Base-by-base conservation (phyloP, 2,113 vertebrate species). In the Psilopsiagon aymara region DNA sequence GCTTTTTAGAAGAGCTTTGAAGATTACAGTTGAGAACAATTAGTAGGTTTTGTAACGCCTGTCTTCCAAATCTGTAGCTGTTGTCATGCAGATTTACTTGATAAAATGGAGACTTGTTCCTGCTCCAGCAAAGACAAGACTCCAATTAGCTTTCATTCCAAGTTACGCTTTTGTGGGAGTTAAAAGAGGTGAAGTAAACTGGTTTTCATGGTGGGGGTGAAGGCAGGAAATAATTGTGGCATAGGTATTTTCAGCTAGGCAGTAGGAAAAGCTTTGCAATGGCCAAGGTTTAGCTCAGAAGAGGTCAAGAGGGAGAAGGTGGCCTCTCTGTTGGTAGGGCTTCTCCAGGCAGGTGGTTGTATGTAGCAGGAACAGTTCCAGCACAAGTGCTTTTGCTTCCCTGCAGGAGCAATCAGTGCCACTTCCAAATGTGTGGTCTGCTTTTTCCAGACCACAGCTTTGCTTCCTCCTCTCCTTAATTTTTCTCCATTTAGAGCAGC, bases 1-100 rank as follows among this genome's bases (percentile, higher is more conserved):
- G 66, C 52, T 91, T 76, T 94, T 52, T 57, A 82, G 47, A 90
- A 89, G 55, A 92, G 51, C 55, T 92, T 57, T 92, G 67, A 83
- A 94, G 74, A 78, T 78, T 71, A 53, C 35, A 82, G 0, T 24
- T 84, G 44, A 76, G 33, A 59, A 69, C 88, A 64, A 37, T 82
- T 73, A 86, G 43, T 2, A 68, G 33, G 20, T 49, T 96, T 93
- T 90, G 8, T 91, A 93, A 39, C 2, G 4, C 35, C 70, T 87
- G 29, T n/a, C 41, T 86, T 83, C 82, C 60, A 81, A 74, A 94
- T 88, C 44, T 86, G 64, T 66, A 67, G 71, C 49, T 75, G 41
- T 68, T 82, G 49, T 69, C 46, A 62, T 27, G 37, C 63, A 91
- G 68, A 63, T 95, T 63, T 86, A 67, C 46, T 74, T 86, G 53